Evolutionary conservation across 2,888 invertebrate genomes (phyloP), one percentile per base, ranked within the genome.

Genomic region (Cryptus viduatorius): DNA sequence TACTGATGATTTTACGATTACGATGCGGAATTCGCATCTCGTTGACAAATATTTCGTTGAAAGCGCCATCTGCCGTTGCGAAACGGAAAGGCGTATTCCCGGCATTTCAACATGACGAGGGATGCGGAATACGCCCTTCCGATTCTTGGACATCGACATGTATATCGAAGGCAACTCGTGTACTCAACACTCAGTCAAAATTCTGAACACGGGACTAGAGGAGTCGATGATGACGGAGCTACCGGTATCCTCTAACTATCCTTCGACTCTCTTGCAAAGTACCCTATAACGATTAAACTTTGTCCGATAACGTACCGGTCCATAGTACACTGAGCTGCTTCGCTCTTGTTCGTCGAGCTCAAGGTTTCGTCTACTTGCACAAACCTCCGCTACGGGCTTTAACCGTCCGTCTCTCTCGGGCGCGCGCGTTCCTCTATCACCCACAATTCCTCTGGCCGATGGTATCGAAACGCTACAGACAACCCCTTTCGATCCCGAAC

Each of bases 251-350:
- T 82, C 64, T 78, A 78, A 84, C 77, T 84, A 84, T 84, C 81
- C 69, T 65, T 68, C 42, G 68, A 68, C 80, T 68, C 83, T 73
- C 84, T 79, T 65, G 80, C 81, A 69, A 69, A 84, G 84, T 75
- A 75, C 81, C 71, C 82, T 79, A 78, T 82, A 84, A 84, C 81
- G 84, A 78, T 84, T 69, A 82, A 84, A 84, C 84, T 84, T 84
- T 82, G 82, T 71, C 79, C 79, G 84, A 84, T 82, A 84, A 76
- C 75, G 79, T 75, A 69, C 12, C 64, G 50, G 79, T 42, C 64
- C 64, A 31, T 12, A 44, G 72, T 72, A 77, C 69, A 79, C 53
- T 59, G 77, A 48, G 67, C 16, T 61, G 69, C 53, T 82, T 76
- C 79, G 61, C 61, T 31, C 64, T 56, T 78, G 78, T 78, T 78